phyloP scores from a whole-genome alignment of 2,113 vertebrate genomes.

The Leptosomus discolor region DNA sequence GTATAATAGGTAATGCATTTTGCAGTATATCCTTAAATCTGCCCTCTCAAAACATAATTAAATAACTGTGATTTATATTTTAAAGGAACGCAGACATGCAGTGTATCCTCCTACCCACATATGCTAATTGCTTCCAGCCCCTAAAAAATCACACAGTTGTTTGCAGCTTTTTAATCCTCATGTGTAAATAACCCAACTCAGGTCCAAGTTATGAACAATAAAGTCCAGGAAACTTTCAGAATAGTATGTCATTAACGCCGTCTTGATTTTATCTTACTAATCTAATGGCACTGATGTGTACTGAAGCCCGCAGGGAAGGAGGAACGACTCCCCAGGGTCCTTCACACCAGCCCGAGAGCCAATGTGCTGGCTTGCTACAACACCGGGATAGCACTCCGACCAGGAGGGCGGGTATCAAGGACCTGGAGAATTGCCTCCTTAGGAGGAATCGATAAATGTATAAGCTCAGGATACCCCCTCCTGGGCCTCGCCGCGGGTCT shows the following conservation, averaged over 20 bases:
- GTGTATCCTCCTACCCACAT: conserved; percentile 52
- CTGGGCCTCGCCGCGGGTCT: rapidly evolving
- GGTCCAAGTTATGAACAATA: conserved; percentile 31
- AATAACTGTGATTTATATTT: conserved; percentile 66
- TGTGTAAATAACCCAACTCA: conserved; percentile 29
- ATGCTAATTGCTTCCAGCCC: conserved; percentile 58
- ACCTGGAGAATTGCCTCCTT: not conserved
- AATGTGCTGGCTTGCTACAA: rapidly evolving
- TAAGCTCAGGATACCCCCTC: not conserved
- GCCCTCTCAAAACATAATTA: conserved; percentile 65
- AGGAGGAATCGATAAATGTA: not conserved
- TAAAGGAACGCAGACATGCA: conserved; percentile 57
- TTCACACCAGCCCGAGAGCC: rapidly evolving
- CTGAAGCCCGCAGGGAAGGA: not conserved
- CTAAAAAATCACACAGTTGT: conserved; percentile 54
- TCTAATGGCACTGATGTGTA: not conserved
- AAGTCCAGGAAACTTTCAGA: conserved; percentile 51
- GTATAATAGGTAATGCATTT: conserved; percentile 68
- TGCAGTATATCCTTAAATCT: conserved; percentile 71
- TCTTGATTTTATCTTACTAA: conserved; percentile 1
- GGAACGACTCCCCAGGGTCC: not conserved
- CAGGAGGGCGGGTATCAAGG: not conserved
- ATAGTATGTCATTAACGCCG: not conserved
- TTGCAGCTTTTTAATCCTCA: conserved; percentile 45
- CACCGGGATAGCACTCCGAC: rapidly evolving